These are phyloP conservation scores for Camponotus pennsylvanicus DNA, from an alignment of 1,140 invertebrate species.

Conservation along the genomic window DNA sequence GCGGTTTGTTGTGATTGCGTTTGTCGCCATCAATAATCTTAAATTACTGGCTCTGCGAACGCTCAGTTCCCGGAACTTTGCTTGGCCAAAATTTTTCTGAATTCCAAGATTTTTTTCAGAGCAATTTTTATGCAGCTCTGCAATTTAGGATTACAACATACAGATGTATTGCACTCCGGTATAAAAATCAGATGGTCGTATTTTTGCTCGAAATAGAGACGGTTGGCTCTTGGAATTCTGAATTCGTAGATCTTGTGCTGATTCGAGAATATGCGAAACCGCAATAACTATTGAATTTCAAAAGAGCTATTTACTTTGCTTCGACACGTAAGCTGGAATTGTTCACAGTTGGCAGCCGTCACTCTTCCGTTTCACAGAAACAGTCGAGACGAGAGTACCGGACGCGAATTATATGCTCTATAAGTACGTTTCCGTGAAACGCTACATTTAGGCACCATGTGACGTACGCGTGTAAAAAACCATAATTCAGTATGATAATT, in stretches of 20 bases:
- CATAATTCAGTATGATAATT: conserved; percentile 6
- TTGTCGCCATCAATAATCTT: conserved; percentile 34
- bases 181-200: not conserved
- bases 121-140: not conserved
- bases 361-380: conserved; percentile 64
- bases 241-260: not conserved
- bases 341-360: conserved; percentile 26
- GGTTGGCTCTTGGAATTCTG: not conserved
- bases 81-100: not conserved
- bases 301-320: conserved; percentile 40
- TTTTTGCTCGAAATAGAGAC: not conserved
- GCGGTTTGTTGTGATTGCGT: conserved; percentile 11
- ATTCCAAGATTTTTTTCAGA: not conserved
- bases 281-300: conserved; percentile 37
- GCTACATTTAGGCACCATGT: conserved; percentile 32
- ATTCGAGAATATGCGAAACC: not conserved
- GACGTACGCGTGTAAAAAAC: conserved; percentile 17
- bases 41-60: conserved; percentile 2
- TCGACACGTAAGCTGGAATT: conserved; percentile 51
- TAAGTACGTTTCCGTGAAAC: conserved; percentile 59
- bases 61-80: not conserved
- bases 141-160: no score
- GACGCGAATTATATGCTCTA: conserved; percentile 11
- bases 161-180: not conserved
- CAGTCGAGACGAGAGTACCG: conserved; percentile 51